Conservation (phyloP, 2,888 invertebrate species). For the Eremobia ochroleuca region DNA sequence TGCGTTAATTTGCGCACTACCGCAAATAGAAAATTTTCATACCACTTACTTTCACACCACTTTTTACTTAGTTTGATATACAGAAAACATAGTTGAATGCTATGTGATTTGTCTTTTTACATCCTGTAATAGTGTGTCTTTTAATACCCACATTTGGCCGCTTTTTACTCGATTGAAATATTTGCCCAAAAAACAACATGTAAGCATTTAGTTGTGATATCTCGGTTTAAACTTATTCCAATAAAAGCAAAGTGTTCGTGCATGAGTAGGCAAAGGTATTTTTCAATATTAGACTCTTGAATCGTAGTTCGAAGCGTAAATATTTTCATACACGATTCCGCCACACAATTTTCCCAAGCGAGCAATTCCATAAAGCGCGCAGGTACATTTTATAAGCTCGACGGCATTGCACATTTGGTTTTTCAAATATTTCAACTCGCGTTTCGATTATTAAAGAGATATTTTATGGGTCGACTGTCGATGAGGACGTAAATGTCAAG, state of each 20-base stretch:
- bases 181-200: not conserved
- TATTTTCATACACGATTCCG: conserved; percentile 76
- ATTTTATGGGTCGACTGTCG: conserved; percentile 58
- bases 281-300: conserved; percentile 73
- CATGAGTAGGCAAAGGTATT: conserved; percentile 72
- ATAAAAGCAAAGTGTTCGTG: conserved; percentile 50
- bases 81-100: not conserved
- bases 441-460: conserved; percentile 65
- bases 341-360: conserved; percentile 76
- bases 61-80: not conserved
- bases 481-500: conserved; percentile 15
- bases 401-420: conserved; percentile 68
- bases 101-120: not conserved
- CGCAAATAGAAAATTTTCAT: not conserved
- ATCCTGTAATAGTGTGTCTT: not conserved
- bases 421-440: conserved; percentile 66
- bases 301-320: conserved; percentile 75
- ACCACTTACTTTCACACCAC: too few relatives aligned
- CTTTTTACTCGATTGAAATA: not conserved
- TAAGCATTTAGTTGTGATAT: conserved; percentile 8
- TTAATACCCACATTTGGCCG: not conserved
- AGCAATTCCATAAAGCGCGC: conserved; percentile 76
- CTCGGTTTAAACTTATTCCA: conserved; percentile 20
- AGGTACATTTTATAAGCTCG: conserved; percentile 77
- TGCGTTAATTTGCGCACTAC: not conserved